phyloP scores from a whole-genome alignment of 2,113 vertebrate genomes.

The Garra rufa region DNA sequence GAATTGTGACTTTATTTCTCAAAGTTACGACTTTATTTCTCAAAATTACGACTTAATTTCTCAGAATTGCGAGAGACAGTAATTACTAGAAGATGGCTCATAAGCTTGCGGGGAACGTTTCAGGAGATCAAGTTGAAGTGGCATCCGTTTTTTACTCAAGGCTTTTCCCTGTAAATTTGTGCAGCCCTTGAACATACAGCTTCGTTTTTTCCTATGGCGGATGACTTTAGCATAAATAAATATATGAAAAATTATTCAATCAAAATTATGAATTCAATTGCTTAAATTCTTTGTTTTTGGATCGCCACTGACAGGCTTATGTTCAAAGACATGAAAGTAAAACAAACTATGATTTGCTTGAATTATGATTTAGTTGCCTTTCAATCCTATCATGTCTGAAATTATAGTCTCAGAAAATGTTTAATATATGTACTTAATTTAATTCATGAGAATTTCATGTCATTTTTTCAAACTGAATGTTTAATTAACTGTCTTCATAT shows the following conservation, averaged over 20 bases:
- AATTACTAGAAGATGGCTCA: slow-evolving; percentile 67
- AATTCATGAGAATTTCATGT: not conserved
- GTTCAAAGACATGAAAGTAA: not conserved
- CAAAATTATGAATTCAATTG: not conserved
- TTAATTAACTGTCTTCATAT: too few species aligned
- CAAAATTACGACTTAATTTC: too few species aligned
- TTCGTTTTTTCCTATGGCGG: not conserved
- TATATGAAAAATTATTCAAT: not conserved
- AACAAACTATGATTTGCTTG: not conserved
- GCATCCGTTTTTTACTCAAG: slow-evolving; percentile 52
- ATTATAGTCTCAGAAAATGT: not conserved
- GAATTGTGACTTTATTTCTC: too few species aligned
- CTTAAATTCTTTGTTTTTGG: too few species aligned
- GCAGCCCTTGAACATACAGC: not conserved
- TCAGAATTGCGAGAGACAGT: slow-evolving; percentile 56
- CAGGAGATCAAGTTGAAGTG: slow-evolving; percentile 49
- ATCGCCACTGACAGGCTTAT: not conserved
- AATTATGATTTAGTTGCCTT: not conserved
- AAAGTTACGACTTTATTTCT: too few species aligned
- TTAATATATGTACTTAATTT: not conserved
- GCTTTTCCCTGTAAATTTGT: slow-evolving; percentile 21
- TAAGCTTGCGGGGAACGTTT: slow-evolving; percentile 56
- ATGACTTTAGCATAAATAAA: not conserved
- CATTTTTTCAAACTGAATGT: not conserved
- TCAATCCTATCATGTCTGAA: not conserved